These are phyloP conservation scores for Choloepus hoffmanni DNA, from an alignment of 2,113 vertebrate genomes.

Conservation along the genomic window DNA sequence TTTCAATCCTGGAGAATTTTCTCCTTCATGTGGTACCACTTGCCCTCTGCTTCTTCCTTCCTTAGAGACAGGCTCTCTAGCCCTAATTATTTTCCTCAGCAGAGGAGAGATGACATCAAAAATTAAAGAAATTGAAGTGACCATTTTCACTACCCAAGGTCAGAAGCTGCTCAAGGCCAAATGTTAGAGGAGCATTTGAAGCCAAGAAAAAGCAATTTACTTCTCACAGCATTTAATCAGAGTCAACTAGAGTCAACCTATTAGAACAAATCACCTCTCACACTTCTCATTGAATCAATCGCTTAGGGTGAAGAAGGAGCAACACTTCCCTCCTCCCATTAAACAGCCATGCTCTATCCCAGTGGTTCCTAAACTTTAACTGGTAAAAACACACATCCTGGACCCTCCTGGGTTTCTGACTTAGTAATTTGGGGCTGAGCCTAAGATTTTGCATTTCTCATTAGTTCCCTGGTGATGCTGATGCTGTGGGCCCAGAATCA, in stretches of 20 bases:
- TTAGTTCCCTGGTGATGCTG: accelerated
- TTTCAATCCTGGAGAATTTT: background rate
- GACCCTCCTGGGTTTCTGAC: background rate
- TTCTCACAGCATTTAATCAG: slow-evolving; percentile 38
- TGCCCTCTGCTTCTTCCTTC: background rate
- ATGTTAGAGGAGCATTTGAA: background rate
- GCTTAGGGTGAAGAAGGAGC: background rate
- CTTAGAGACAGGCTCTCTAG: background rate
- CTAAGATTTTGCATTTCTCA: background rate
- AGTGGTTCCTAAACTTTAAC: background rate
- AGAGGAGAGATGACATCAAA: background rate
- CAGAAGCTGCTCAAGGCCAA: background rate
- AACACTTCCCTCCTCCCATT: background rate
- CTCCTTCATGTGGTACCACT: accelerated
- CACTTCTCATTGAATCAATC: background rate
- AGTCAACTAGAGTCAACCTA: background rate
- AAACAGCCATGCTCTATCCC: background rate
- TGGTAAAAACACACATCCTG: background rate
- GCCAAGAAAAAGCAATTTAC: slow-evolving; percentile 34
- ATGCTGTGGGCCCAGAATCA: background rate
- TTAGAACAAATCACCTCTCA: background rate
- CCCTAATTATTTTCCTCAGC: background rate
- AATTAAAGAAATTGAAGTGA: background rate
- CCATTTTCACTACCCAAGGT: background rate
- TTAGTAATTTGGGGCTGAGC: background rate